Conservation (phyloP, 2,113 vertebrate species). For the Trogon surrucura region DNA sequence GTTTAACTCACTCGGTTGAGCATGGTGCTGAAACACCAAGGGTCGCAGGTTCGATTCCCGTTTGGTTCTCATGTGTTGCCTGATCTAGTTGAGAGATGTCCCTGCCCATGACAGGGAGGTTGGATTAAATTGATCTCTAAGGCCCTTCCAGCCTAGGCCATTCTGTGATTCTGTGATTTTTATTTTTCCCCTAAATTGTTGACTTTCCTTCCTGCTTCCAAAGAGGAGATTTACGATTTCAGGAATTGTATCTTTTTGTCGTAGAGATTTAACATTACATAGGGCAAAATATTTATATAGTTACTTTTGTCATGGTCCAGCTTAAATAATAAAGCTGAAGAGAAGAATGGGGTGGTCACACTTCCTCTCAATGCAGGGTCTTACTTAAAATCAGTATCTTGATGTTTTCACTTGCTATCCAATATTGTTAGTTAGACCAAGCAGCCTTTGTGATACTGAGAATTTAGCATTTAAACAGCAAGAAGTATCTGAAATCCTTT, state of each 20-base stretch:
- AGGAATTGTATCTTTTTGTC: background rate
- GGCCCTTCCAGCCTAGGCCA: no score
- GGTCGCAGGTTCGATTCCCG: no score
- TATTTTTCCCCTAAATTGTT: background rate
- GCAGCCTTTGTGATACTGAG: background rate
- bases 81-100: no score
- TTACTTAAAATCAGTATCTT: background rate
- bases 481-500: background rate
- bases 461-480: background rate
- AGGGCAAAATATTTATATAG: background rate
- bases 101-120: no score
- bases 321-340: background rate
- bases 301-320: background rate
- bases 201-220: background rate
- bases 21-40: no score
- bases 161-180: background rate
- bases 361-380: background rate
- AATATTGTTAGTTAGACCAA: background rate
- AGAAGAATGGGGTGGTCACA: background rate
- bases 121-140: no score
- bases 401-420: background rate
- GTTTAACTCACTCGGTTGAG: no score
- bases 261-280: background rate
- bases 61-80: no score
- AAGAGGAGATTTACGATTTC: background rate